Evolutionary conservation across 1,140 invertebrate genomes (phyloP), one percentile per base, ranked within the genome.

Genomic region (Plutomurus gul): DNA sequence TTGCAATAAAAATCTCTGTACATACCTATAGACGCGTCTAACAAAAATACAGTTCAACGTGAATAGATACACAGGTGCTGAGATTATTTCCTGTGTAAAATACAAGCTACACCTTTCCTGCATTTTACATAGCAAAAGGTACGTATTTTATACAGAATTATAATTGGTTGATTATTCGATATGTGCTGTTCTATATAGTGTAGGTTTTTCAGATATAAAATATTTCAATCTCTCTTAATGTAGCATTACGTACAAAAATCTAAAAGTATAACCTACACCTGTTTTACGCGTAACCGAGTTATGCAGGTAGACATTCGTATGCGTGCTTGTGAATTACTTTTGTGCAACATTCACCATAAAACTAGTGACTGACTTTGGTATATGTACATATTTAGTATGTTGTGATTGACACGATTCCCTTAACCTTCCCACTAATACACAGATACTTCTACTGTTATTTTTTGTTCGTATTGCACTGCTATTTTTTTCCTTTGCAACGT

Each of bases 41-140:
- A 22, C 47, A 51, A 51, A 51, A 51, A 8, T 51, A 51, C 47
- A 51, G 47, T 51, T 10, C 47, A 22, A 51, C 13, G 47, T 51
- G 47, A 51, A 51, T 51, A 51, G 0, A 22, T 47, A 47, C 13
- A 46, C 16, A 6, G n/a, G 20, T 20, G 20, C 43, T 18, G 43
- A 16, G 20, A 20, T 16, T 20, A 47, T 47, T 18, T 16, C 7
- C n/a, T 47, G 43, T 47, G 11, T 20, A 47, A 16, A 18, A 65
- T 65, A 33, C 56, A 33, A n/a, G 27, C 27, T 65, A 65, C 56
- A 65, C 56, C 56, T 65, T 65, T 65, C 56, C 56, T 65, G 56
- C 36, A 33, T 30, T 65, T 30, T 36, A 65, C 27, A 27, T 30
- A 60, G 33, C 22, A 16, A 18, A 33, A 65, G 27, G 36, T 33